Conservation (phyloP, 2,888 invertebrate species). For the Erpobdella octoculata region DNA sequence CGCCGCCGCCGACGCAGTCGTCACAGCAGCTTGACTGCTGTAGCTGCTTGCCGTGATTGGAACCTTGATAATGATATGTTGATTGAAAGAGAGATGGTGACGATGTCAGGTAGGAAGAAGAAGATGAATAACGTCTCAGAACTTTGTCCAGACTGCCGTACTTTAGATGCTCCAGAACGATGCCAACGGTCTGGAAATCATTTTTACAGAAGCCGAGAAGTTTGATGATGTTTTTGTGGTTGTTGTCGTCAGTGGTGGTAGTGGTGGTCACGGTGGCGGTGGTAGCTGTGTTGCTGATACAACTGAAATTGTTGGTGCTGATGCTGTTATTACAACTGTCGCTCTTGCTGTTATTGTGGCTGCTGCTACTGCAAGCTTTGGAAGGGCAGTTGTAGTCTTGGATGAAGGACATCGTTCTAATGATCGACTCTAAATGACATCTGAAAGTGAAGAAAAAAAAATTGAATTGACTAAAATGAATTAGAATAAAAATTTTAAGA, state of each 20-base stretch:
- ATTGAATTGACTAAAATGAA: too few species aligned
- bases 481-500: too few species aligned
- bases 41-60: background rate
- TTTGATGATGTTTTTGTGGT: background rate
- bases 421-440: background rate
- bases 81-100: background rate
- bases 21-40: too few species aligned
- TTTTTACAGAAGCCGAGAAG: slow-evolving; percentile 11
- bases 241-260: background rate
- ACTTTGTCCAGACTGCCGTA: background rate
- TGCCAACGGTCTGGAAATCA: background rate
- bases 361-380: background rate
- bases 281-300: too few species aligned
- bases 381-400: background rate
- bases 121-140: slow-evolving; percentile 4
- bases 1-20: background rate
- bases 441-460: too few species aligned
- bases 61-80: background rate
- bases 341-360: background rate
- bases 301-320: too few species aligned
- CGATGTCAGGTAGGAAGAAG: background rate
- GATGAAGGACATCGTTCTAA: background rate
- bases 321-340: background rate
- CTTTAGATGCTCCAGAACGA: background rate
- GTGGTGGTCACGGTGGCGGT: too few species aligned